A percentile compares a stretch with the other conserved stretches of the same genome.
Evolutionary conservation across 2,888 invertebrate genomes (phyloP).

Genomic region (Agriopis aurantiaria): DNA sequence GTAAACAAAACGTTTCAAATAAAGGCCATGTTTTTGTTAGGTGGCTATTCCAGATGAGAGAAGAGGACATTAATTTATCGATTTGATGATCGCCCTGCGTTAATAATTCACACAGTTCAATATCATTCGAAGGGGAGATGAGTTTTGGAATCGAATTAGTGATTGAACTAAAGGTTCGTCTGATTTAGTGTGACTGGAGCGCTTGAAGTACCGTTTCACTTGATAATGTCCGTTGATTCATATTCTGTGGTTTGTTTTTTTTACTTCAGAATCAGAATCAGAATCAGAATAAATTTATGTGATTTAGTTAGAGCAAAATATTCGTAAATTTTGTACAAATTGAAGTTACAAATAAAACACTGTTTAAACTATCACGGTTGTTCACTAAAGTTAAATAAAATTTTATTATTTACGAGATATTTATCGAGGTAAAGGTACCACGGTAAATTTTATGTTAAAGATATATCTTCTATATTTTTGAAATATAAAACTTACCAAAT

Average conservation of each 20-base stretch:
- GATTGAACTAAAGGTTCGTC: conserved; percentile 19
- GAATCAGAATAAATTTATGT: too few relatives aligned
- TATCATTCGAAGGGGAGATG: conserved; percentile 13
- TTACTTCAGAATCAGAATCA: too few relatives aligned
- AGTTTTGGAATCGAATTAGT: conserved; percentile 22
- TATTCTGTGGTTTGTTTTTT: not conserved
- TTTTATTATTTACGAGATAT: too few relatives aligned
- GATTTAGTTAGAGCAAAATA: not conserved
- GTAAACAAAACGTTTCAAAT: too few relatives aligned
- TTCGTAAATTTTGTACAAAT: too few relatives aligned
- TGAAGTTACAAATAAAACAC: not conserved
- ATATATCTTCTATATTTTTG: too few relatives aligned
- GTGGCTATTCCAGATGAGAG: not conserved
- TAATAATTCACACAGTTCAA: conserved; percentile 17
- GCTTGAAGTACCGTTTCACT: not conserved
- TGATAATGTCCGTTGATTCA: not conserved
- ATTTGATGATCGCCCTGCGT: conserved; percentile 2
- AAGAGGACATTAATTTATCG: conserved; percentile 1
- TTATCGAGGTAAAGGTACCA: too few relatives aligned
- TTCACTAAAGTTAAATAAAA: too few relatives aligned
- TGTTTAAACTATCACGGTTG: not conserved
- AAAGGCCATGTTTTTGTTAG: too few relatives aligned
- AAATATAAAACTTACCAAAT: too few relatives aligned
- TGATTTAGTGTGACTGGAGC: conserved; percentile 2
- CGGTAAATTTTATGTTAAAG: too few relatives aligned